phyloP scores from a whole-genome alignment of 1,140 invertebrate genomes.

The Tetramorium parvispinum region DNA sequence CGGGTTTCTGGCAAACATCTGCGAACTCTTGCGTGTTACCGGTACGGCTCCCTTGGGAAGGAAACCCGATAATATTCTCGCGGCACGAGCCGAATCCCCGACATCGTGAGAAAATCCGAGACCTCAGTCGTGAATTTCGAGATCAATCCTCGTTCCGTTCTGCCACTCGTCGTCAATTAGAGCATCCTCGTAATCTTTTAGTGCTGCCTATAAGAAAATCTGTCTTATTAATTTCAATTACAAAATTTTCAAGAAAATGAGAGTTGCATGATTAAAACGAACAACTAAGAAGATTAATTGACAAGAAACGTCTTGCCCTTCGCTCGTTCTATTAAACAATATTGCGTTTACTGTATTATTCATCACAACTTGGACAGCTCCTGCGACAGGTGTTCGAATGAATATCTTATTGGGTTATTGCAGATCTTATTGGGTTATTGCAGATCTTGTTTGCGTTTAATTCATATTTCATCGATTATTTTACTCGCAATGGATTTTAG shows the following conservation, averaged over 20 bases:
- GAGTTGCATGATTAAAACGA: neutral
- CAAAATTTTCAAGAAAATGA: neutral
- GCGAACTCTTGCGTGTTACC: constrained; percentile 72
- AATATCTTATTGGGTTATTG: neutral
- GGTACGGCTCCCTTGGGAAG: constrained; percentile 66
- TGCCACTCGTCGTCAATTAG: neutral
- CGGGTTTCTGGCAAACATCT: constrained; percentile 77
- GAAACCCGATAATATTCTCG: constrained; percentile 60
- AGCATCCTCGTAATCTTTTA: neutral
- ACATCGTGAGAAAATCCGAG: constrained; percentile 69
- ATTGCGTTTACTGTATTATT: neutral
- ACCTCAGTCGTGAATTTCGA: constrained; percentile 14
- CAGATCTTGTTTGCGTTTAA: neutral
- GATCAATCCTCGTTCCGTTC: constrained; percentile 47
- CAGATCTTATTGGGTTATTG: neutral
- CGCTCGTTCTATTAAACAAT: neutral
- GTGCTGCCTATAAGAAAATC: no score
- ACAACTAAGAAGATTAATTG: neutral
- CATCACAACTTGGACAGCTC: neutral
- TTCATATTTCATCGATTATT: neutral
- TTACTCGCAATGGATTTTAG: neutral
- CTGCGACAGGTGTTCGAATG: neutral
- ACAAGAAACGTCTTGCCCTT: neutral
- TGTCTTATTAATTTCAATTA: neutral
- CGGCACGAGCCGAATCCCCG: constrained; percentile 31